These are phyloP conservation scores for Poecilia gillii DNA, from an alignment of 2,797 vertebrate genomes.

Conservation along the genomic window DNA sequence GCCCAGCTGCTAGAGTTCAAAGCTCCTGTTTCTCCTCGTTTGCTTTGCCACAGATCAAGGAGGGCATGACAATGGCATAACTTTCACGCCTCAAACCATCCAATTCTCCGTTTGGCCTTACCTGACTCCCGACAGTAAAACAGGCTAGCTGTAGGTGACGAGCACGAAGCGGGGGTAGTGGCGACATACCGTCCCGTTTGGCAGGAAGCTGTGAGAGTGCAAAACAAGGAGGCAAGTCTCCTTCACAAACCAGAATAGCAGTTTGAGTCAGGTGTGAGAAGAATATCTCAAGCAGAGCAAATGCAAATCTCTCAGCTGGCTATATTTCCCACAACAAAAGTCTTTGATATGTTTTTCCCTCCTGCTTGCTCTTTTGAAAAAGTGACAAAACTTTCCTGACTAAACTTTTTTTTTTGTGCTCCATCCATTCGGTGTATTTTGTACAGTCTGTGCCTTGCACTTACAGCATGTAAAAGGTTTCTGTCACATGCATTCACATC, in stretches of 20 bases:
- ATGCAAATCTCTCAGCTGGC: conserved; percentile 45
- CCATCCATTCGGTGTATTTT: conserved; percentile 7
- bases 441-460: neutral
- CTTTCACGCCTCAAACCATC: conserved; percentile 58
- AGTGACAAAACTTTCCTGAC: neutral
- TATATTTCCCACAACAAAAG: conserved; percentile 35
- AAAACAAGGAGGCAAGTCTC: conserved; percentile 45
- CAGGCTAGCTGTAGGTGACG: conserved; percentile 55
- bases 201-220: conserved; percentile 34
- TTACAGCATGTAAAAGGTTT: conserved; percentile 25
- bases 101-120: conserved; percentile 57
- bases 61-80: conserved; percentile 58
- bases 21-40: conserved; percentile 52
- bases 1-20: conserved; percentile 65
- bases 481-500: conserved; percentile 9
- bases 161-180: conserved; percentile 28
- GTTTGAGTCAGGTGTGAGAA: conserved; percentile 50
- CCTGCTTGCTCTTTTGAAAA: neutral
- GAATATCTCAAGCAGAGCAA: conserved; percentile 60
- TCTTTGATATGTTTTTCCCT: conserved; percentile 22
- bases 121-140: conserved; percentile 58
- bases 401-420: neutral
- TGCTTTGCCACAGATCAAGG: conserved; percentile 62
- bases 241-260: conserved; percentile 59
- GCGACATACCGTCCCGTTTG: conserved; percentile 38